phyloP scores from a whole-genome alignment of 2,113 vertebrate genomes.

The Mustelus asterias region DNA sequence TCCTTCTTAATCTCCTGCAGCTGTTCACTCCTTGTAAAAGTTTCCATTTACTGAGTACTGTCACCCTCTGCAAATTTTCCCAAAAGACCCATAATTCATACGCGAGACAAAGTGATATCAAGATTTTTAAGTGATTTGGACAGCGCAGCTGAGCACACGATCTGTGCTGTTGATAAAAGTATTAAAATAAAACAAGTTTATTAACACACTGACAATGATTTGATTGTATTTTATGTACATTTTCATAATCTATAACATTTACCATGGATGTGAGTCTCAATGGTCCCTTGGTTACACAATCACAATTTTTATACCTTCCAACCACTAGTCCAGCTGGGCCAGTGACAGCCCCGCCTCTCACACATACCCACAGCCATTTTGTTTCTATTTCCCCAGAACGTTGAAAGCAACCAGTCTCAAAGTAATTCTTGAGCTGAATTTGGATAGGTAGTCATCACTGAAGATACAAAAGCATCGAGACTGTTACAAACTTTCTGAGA shows the following conservation, averaged over 20 bases:
- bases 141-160: background rate
- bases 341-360: background rate
- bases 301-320: background rate
- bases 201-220: background rate
- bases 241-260: slow-evolving; percentile 2
- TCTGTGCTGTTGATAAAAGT: background rate
- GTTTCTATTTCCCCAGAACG: background rate
- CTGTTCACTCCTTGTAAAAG: background rate
- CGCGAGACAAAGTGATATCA: background rate
- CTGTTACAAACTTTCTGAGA: background rate
- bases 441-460: background rate
- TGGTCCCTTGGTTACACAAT: background rate
- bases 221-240: background rate
- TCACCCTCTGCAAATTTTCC: background rate
- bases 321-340: background rate
- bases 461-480: background rate
- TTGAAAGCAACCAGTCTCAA: background rate
- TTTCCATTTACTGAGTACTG: background rate
- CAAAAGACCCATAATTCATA: background rate
- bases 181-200: background rate
- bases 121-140: background rate
- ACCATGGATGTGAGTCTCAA: background rate
- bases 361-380: background rate
- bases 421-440: background rate
- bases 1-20: background rate